Evolutionary conservation across 2,888 invertebrate species (phyloP).

Genomic region (Mesorhabditis belari): DNA sequence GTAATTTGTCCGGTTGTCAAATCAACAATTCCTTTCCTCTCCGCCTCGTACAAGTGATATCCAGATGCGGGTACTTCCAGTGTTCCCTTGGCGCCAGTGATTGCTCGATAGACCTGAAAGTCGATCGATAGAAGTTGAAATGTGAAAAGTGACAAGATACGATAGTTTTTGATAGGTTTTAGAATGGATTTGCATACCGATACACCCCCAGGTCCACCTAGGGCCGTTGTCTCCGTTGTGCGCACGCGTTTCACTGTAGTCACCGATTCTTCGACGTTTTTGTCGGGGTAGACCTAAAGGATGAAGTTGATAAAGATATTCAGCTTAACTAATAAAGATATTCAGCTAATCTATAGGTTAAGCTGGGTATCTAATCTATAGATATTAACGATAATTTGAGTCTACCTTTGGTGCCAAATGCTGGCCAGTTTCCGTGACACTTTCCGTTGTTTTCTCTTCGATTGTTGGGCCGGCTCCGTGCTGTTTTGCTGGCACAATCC

Average conservation of each 20-base stretch:
- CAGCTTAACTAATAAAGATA: not conserved
- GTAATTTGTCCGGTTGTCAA: conserved; percentile 75
- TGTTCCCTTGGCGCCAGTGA: conserved; percentile 52
- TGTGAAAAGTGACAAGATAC: conserved; percentile 29
- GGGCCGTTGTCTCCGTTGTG: conserved; percentile 51
- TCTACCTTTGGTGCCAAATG: conserved; percentile 52
- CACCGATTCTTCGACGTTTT: conserved; percentile 50
- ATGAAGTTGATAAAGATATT: not conserved
- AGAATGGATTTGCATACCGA: too few relatives aligned
- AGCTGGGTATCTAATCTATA: too few relatives aligned
- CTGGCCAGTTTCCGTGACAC: conserved; percentile 52
- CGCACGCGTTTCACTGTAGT: conserved; percentile 51
- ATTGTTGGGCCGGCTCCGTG: conserved; percentile 50
- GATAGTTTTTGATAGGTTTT: too few relatives aligned
- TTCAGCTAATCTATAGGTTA: too few relatives aligned
- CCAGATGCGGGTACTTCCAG: conserved; percentile 75
- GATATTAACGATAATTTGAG: too few relatives aligned
- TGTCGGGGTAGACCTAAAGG: conserved; percentile 24
- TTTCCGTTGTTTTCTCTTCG: conserved; percentile 52
- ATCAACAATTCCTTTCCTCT: conserved; percentile 74
- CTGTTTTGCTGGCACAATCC: conserved; percentile 50
- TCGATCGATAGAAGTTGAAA: conserved; percentile 37
- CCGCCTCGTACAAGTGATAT: conserved; percentile 76
- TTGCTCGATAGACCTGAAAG: conserved; percentile 52
- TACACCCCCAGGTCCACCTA: conserved; percentile 45